These are phyloP conservation scores for Synanthedon andrenaeformis DNA, from an alignment of 2,888 invertebrate species.

Conservation along the genomic window DNA sequence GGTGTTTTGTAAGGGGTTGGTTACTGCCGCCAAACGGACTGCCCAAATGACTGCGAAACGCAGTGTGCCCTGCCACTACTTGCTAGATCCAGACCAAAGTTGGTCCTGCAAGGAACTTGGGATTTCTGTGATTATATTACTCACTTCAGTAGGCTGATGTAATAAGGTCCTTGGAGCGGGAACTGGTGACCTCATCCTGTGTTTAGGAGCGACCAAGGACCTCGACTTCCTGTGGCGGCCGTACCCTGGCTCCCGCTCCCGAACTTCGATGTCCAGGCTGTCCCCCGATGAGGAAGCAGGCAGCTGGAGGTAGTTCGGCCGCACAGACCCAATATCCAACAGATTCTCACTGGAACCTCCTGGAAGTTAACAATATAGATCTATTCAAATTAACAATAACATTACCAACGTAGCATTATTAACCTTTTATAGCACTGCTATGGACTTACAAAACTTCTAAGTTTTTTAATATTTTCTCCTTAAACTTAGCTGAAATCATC, in stretches of 20 bases:
- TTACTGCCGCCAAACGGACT: too few relatives aligned
- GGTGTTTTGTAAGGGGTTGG: too few relatives aligned
- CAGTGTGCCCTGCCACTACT: too few relatives aligned
- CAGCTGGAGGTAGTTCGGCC: constrained; percentile 45
- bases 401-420: neutral
- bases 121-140: too few relatives aligned
- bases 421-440: too few relatives aligned
- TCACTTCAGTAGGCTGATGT: constrained; percentile 34
- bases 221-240: constrained; percentile 44
- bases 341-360: constrained; percentile 60
- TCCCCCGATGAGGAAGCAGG: constrained; percentile 59
- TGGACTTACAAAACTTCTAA: too few relatives aligned
- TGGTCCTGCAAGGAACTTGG: too few relatives aligned
- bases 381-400: neutral
- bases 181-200: constrained; percentile 41
- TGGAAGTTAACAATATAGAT: constrained; percentile 19
- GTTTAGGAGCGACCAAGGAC: constrained; percentile 51
- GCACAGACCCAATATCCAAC: constrained; percentile 21
- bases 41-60: too few relatives aligned
- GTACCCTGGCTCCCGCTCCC: constrained; percentile 30
- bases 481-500: too few relatives aligned
- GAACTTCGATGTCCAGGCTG: constrained; percentile 53
- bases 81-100: too few relatives aligned
- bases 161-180: constrained; percentile 41
- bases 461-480: too few relatives aligned